phyloP scores from a whole-genome alignment of 1,140 invertebrate species.

The Ladona fulva region DNA sequence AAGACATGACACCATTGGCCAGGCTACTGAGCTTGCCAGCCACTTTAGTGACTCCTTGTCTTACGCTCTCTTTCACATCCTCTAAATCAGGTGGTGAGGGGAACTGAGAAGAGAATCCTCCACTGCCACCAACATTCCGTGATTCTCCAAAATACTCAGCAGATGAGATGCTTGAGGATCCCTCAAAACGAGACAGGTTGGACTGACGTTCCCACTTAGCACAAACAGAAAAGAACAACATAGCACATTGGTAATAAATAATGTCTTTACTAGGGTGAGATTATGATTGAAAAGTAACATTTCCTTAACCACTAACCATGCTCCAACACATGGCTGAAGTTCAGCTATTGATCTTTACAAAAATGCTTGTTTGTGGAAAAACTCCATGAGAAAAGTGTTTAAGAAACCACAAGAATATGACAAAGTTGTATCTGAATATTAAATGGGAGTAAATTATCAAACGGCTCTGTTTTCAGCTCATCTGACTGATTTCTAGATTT shows the following conservation, averaged over 20 bases:
- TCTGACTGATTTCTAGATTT: too few relatives aligned
- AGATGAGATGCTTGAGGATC: conserved; percentile 88
- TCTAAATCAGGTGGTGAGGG: conserved; percentile 67
- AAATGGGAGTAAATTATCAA: too few relatives aligned
- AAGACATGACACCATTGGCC: conserved; percentile 88
- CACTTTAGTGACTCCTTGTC: conserved; percentile 92
- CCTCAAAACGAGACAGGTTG: conserved; percentile 71
- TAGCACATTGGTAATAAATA: background rate
- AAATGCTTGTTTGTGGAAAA: too few relatives aligned
- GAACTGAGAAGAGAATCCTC: conserved; percentile 30
- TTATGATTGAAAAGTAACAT: too few relatives aligned
- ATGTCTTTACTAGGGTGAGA: too few relatives aligned
- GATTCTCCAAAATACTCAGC: conserved; percentile 83
- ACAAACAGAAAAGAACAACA: background rate
- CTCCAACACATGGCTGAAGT: too few relatives aligned
- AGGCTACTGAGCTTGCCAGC: conserved; percentile 87
- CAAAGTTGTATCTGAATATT: too few relatives aligned
- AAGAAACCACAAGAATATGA: too few relatives aligned
- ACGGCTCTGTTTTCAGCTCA: too few relatives aligned
- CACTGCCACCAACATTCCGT: conserved; percentile 26
- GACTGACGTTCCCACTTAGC: conserved; percentile 53
- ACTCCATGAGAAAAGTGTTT: too few relatives aligned
- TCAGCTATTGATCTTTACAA: too few relatives aligned
- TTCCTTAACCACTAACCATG: too few relatives aligned
- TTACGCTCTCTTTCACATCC: conserved; percentile 92